phyloP scores from a whole-genome alignment of 2,888 invertebrate genomes.

The Iselma pallidipennis region DNA sequence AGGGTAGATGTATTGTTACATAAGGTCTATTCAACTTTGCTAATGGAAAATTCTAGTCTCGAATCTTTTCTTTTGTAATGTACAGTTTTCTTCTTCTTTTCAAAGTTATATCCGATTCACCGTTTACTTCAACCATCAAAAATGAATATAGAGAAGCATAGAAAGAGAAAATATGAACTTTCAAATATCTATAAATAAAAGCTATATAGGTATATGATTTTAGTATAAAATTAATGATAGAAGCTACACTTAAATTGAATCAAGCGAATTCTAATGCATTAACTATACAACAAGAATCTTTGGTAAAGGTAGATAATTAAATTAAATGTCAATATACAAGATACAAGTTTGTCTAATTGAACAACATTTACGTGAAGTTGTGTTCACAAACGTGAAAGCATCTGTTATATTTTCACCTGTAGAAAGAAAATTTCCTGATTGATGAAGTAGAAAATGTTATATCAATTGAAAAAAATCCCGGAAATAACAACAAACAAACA shows the following conservation, averaged over 20 bases:
- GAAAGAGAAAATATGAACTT: no score
- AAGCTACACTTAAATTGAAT: neutral
- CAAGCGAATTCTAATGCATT: neutral
- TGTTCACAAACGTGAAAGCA: no score
- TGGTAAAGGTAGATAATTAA: neutral
- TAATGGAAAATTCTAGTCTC: slow-evolving; percentile 45
- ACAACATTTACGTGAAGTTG: neutral
- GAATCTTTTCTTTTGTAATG: slow-evolving; percentile 40
- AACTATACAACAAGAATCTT: neutral
- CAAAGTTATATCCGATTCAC: slow-evolving; percentile 40
- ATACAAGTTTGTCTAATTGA: neutral
- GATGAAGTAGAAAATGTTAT: no score
- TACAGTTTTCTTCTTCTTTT: no score
- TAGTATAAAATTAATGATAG: neutral
- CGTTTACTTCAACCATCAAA: no score
- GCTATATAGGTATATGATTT: no score
- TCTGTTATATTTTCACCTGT: no score
- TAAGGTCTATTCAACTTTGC: slow-evolving; percentile 33
- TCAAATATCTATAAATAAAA: no score
- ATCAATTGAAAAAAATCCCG: no score
- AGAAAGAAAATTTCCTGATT: neutral
- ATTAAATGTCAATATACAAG: neutral
- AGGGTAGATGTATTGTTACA: slow-evolving; percentile 26
- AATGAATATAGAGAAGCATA: no score
- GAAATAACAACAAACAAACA: neutral